These are phyloP conservation scores for Dolichotis patagonum DNA, from an alignment of 2,113 vertebrate genomes.

Conservation along the genomic window DNA sequence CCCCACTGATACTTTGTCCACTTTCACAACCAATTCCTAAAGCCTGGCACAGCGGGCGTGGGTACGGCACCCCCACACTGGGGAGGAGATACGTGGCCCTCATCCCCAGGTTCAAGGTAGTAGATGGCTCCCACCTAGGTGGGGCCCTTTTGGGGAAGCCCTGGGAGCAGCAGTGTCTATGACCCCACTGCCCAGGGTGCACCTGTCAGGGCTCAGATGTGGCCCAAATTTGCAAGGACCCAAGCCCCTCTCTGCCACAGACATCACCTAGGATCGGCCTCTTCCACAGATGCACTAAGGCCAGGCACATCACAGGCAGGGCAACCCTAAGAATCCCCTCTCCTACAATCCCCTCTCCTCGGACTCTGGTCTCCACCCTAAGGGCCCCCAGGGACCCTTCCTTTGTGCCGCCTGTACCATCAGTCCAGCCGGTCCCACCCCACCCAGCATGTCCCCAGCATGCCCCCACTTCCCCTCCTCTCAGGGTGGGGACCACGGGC, in stretches of 20 bases:
- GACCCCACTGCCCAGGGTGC: accelerated
- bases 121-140: background rate
- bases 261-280: background rate
- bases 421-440: too few relatives aligned
- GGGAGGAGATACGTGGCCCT: background rate
- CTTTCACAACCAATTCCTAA: background rate
- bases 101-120: background rate
- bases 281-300: accelerated
- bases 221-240: background rate
- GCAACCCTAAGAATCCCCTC: accelerated
- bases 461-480: background rate
- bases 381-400: background rate
- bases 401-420: too few relatives aligned
- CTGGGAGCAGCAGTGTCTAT: background rate
- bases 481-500: background rate
- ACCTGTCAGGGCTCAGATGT: background rate
- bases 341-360: too few relatives aligned
- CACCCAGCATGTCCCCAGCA: background rate
- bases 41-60: background rate
- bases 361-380: background rate
- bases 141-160: background rate
- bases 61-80: background rate
- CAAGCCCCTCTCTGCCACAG: background rate
- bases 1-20: accelerated
- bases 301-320: background rate